Evolutionary conservation across 2,888 invertebrate species (phyloP).

Genomic region (Pheosia gnoma): DNA sequence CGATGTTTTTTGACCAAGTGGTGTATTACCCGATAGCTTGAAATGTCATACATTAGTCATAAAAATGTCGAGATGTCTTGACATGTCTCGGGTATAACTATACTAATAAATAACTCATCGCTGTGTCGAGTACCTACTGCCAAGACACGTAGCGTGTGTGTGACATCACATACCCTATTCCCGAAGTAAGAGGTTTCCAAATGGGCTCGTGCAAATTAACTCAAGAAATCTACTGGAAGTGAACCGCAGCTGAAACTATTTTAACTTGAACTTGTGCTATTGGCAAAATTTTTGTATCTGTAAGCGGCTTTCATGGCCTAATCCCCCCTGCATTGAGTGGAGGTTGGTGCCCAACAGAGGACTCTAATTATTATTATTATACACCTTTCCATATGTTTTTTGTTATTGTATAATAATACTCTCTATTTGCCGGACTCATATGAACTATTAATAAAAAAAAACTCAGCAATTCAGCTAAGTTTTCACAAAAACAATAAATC

Average conservation of each 20-base stretch:
- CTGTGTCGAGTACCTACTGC: slow-evolving; percentile 7
- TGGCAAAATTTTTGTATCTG: slow-evolving; percentile 4
- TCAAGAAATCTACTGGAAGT: background rate
- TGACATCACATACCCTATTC: slow-evolving; percentile 1
- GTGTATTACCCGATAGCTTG: too few species aligned
- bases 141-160: slow-evolving; percentile 8
- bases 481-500: too few species aligned
- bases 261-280: background rate
- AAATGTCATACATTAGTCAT: slow-evolving; percentile 1
- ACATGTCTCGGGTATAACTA: slow-evolving; percentile 8
- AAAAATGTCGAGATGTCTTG: slow-evolving; percentile 11
- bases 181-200: background rate
- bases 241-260: slow-evolving; percentile 1
- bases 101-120: slow-evolving; percentile 35
- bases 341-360: too few species aligned
- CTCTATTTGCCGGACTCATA: too few species aligned
- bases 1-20: too few species aligned
- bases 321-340: too few species aligned
- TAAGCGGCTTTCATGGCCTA: too few species aligned
- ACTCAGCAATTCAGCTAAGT: too few species aligned
- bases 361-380: too few species aligned
- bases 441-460: background rate
- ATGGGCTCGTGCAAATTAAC: background rate
- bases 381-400: too few species aligned
- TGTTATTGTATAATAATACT: too few species aligned